Evolutionary conservation across 1,140 invertebrate species (phyloP).

Genomic region (Tetranychus cinnabarinus): DNA sequence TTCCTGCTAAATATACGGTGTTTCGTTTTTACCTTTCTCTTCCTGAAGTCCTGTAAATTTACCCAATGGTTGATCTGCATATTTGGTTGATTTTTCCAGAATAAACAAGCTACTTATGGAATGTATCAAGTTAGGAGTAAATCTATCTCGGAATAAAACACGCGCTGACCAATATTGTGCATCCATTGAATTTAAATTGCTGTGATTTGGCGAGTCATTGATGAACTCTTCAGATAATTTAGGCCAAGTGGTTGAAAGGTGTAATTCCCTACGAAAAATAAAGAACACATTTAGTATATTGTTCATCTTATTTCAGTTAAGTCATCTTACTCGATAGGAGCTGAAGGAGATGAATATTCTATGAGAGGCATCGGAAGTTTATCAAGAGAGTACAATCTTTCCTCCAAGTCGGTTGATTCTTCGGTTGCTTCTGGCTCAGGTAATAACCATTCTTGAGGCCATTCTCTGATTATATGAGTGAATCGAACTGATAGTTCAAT

Average conservation of each 20-base stretch:
- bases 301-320: neutral
- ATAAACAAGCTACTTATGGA: neutral
- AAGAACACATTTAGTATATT: neutral
- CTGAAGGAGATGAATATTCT: neutral
- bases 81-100: neutral
- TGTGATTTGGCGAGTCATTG: conserved; percentile 34
- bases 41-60: neutral
- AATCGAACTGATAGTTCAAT: conserved; percentile 51
- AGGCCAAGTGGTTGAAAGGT: conserved; percentile 65
- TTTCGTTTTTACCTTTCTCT: neutral
- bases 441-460: conserved; percentile 18
- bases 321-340: neutral
- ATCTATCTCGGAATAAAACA: conserved; percentile 19
- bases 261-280: conserved; percentile 35
- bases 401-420: neutral
- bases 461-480: conserved; percentile 51
- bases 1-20: no score
- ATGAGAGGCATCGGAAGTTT: neutral
- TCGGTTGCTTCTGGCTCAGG: neutral
- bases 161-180: conserved; percentile 45
- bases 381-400: neutral
- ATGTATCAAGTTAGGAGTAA: neutral
- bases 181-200: conserved; percentile 59
- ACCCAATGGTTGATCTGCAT: neutral
- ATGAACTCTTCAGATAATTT: conserved; percentile 58